Base-by-base conservation (phyloP, 2,797 vertebrate species). In the Manis crassicaudata region DNA sequence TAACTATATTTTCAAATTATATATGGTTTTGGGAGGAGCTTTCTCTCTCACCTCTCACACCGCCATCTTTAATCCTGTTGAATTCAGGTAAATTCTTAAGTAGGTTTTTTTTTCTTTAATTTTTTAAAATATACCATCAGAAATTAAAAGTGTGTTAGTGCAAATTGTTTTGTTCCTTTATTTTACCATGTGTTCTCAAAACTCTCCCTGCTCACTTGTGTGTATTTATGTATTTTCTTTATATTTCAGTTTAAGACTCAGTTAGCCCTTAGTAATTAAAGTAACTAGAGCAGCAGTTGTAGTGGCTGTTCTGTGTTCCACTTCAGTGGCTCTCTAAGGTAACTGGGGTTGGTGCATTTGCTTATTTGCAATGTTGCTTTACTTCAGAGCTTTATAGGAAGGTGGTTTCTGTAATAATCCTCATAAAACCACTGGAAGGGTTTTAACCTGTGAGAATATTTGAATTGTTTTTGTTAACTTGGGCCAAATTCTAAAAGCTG, bases 41-140 rank as follows among this genome's bases (percentile, higher is more conserved):
- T 12, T 46, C 46, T 46, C 10, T 46, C 46, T 46, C 46, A 46
- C 46, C 46, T 46, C 46, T 46, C 46, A 46, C 10, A 12, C 46
- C 2, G 46, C 46, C 46, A 46, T 46, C 46, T 46, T 46, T 46
- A 46, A 46, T 46, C 43, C 43, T 46, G 8, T 91, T 75, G 35
- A 87, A 37, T 80, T 75, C 37, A 65, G 75, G 37, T 92, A 50
- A 87, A 81, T 87, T 92, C n/a, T 54, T 75, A 62, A 88, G 76
- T 60, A 88, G 86, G 27, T 29, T 62, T 46, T 80, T 21, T 88
- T 46, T 40, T 65, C 17, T 86, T 85, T 67, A 20, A 32, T 81
- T 63, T 62, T 29, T 6, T 21, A 83, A 83, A 67, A 72, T 20
- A 92, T 21, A 37, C 32, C 58, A 63, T 46, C 35, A 50, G 54